Percentiles rank a stretch among this genome's conserved stretches.
phyloP scores from a whole-genome alignment of 1,140 invertebrate genomes.

The Arion vulgaris region DNA sequence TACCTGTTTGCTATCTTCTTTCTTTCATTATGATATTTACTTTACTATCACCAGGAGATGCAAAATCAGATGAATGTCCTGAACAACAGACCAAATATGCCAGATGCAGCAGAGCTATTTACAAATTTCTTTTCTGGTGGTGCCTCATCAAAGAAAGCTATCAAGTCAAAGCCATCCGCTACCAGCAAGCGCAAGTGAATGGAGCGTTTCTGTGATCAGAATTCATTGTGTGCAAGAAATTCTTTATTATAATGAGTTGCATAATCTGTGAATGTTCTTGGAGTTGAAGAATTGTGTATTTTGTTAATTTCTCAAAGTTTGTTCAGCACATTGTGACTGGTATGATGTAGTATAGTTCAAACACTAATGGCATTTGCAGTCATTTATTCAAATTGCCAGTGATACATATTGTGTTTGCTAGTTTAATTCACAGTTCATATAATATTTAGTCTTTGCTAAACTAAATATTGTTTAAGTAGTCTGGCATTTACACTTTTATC shows the following conservation, averaged over 20 bases:
- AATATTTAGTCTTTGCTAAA: no score
- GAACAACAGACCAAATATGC: conserved; percentile 66
- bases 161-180: conserved; percentile 44
- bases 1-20: not conserved
- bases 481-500: no score
- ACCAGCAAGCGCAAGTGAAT: conserved; percentile 40
- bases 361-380: no score
- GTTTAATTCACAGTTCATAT: no score
- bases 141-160: conserved; percentile 38
- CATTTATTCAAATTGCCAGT: no score
- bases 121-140: conserved; percentile 48
- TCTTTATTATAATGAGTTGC: no score
- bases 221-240: not conserved
- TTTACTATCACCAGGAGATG: conserved; percentile 61
- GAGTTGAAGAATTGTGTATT: not conserved
- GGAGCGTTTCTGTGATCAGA: not conserved
- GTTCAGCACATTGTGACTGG: no score
- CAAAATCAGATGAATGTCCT: conserved; percentile 70
- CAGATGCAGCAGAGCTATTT: conserved; percentile 69
- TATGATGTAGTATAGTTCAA: no score
- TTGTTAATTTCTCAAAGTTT: no score
- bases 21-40: not conserved
- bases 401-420: no score
- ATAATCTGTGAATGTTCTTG: not conserved
- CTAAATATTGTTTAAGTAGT: no score